These are phyloP conservation scores for Drepanosiphum platanoidis DNA, from an alignment of 2,888 invertebrate genomes.

Conservation along the genomic window DNA sequence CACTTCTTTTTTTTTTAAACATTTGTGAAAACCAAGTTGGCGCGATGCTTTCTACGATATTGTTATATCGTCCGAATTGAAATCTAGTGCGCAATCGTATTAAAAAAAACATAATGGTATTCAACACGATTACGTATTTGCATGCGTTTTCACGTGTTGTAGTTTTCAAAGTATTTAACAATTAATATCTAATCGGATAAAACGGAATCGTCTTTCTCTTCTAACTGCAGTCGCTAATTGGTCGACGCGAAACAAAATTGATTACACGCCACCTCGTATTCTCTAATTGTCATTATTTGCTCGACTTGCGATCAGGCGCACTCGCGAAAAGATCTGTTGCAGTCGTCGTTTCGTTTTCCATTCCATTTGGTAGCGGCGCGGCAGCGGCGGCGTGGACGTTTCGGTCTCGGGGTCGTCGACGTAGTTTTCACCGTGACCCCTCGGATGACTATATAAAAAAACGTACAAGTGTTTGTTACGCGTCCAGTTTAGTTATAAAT, in stretches of 20 bases:
- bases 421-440: not conserved
- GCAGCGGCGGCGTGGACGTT: not conserved
- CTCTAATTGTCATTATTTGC: conserved; percentile 10
- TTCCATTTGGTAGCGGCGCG: not conserved
- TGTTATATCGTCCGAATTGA: not conserved
- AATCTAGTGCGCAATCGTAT: not conserved
- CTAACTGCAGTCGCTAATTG: not conserved
- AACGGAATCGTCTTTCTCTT: not conserved
- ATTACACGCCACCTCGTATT: not conserved
- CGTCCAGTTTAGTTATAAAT: not conserved
- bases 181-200: not conserved
- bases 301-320: not conserved
- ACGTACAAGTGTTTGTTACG: not conserved
- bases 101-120: not conserved
- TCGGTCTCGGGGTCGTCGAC: not conserved
- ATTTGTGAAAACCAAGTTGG: too few relatives aligned
- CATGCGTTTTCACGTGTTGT: not conserved
- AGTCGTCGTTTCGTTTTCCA: conserved; percentile 23
- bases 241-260: not conserved
- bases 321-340: not conserved
- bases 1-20: too few relatives aligned
- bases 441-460: not conserved
- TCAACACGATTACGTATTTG: not conserved
- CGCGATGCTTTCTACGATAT: not conserved
- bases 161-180: not conserved